Evolutionary conservation across 2,797 vertebrate genomes (phyloP), one percentile per base, ranked within the genome.

Genomic region (Falco naumanni): DNA sequence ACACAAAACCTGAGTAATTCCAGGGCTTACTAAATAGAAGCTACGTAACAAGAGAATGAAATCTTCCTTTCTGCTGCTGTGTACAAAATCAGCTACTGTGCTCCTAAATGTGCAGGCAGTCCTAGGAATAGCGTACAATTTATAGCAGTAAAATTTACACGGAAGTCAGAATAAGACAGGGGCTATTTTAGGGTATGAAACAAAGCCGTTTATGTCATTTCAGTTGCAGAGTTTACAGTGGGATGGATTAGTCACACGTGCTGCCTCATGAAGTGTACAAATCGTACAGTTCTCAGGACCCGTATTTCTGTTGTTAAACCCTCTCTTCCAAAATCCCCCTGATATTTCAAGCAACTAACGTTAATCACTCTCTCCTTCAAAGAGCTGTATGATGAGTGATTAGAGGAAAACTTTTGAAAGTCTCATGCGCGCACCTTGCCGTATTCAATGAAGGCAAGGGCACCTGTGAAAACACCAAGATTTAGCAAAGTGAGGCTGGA

Each of bases 301-400:
- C 37, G 2, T 29, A 50, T 53, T 89, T 80, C 71, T 85, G 37
- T 18, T 74, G 18, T 34, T 93, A 93, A 56, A 78, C 20, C 15
- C 15, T 51, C 65, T 45, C 26, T 63, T 54, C 61, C 37, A 85
- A 92, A 95, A 94, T 80, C 56, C 59, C 68, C 54, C 57, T 61
- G 31, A 8, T n/a, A 68, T 54, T 91, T 63, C 57, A 59, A 92
- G 69, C 61, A 75, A 41, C 10, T 63, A 48, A 12, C 16, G 37
- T 37, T 25, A 77, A 89, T 87, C 48, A 96, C 8, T 63, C 89
- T 29, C 26, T 78, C 81, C 93, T 93, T 82, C 50, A 85, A 90
- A 95, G 81, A 76, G 17, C 33, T 88, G 28, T 47, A 74, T 33
- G 16, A 16, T 39, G 28, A 85, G 56, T 3, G 11, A 83, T 61